Evolutionary conservation across 2,888 invertebrate genomes (phyloP).

Genomic region (Lampropteryx suffumata): DNA sequence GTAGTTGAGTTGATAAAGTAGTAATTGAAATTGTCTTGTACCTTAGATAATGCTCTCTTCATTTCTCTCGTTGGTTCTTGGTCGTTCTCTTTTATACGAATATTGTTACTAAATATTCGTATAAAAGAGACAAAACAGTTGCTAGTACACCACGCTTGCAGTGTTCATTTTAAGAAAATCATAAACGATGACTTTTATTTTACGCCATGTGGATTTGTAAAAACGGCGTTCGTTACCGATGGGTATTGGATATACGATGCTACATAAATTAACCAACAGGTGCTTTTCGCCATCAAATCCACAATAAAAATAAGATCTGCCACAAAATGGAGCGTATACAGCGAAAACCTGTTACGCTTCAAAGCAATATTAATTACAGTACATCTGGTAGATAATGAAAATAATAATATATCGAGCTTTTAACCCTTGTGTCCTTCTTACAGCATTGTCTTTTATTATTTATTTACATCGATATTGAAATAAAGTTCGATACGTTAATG

Average conservation of each 20-base stretch:
- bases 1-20: neutral
- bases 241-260: constrained; percentile 50
- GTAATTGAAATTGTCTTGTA: neutral
- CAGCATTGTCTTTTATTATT: neutral
- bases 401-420: constrained; percentile 10
- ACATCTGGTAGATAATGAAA: neutral
- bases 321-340: constrained; percentile 11
- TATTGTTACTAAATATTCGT: no score
- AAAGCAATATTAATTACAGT: constrained; percentile 6
- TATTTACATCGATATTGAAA: constrained; percentile 48
- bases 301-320: constrained; percentile 50
- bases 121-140: no score
- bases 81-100: no score
- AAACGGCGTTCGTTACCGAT: constrained; percentile 36
- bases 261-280: constrained; percentile 60
- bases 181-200: constrained; percentile 40
- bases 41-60: neutral
- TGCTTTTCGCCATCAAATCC: constrained; percentile 54
- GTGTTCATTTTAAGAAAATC: neutral
- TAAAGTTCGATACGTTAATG: constrained; percentile 31
- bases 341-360: constrained; percentile 15
- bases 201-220: constrained; percentile 35
- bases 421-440: neutral
- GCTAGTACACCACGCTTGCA: no score
- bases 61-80: neutral